These are phyloP conservation scores for Trissolcus brochymenae DNA, from an alignment of 2,888 invertebrate species.

Conservation along the genomic window DNA sequence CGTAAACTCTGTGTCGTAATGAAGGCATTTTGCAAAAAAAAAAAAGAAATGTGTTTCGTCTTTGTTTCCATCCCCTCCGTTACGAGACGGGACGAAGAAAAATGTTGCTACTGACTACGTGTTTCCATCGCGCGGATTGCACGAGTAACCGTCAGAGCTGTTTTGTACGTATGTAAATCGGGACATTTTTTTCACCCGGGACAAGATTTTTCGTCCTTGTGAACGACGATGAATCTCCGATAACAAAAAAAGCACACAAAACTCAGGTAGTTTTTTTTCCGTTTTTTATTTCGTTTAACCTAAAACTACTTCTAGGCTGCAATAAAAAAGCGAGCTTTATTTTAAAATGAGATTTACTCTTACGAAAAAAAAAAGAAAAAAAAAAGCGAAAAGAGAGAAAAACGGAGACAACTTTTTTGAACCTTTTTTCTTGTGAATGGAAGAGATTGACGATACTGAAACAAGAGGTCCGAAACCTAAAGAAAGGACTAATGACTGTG, in stretches of 20 bases:
- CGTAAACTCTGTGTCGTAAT: too few relatives aligned
- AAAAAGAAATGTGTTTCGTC: slow-evolving; percentile 2
- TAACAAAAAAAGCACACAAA: slow-evolving; percentile 4
- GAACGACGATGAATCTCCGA: slow-evolving; percentile 19
- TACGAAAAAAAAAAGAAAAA: too few relatives aligned
- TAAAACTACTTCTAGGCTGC: too few relatives aligned
- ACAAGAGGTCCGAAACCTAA: slow-evolving; percentile 16
- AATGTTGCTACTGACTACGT: slow-evolving; percentile 6
- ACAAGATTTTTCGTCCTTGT: slow-evolving; percentile 24
- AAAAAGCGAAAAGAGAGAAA: too few relatives aligned
- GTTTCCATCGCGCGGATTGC: slow-evolving; percentile 8
- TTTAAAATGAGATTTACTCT: too few relatives aligned
- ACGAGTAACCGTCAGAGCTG: slow-evolving; percentile 15
- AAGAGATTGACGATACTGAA: not conserved
- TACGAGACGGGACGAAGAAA: slow-evolving; percentile 27
- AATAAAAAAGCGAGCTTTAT: too few relatives aligned
- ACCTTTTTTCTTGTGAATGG: not conserved
- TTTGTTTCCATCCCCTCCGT: slow-evolving; percentile 5
- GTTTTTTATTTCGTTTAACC: too few relatives aligned
- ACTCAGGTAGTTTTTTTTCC: too few relatives aligned
- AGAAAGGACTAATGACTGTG: slow-evolving; percentile 57
- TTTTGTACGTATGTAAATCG: slow-evolving; percentile 37
- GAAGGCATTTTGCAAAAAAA: not conserved
- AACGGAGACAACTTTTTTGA: not conserved
- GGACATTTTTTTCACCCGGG: slow-evolving; percentile 15